Percentiles rank a stretch among this genome's conserved stretches.
phyloP scores from a whole-genome alignment of 2,888 invertebrate genomes.

The Parnassius smintheus region DNA sequence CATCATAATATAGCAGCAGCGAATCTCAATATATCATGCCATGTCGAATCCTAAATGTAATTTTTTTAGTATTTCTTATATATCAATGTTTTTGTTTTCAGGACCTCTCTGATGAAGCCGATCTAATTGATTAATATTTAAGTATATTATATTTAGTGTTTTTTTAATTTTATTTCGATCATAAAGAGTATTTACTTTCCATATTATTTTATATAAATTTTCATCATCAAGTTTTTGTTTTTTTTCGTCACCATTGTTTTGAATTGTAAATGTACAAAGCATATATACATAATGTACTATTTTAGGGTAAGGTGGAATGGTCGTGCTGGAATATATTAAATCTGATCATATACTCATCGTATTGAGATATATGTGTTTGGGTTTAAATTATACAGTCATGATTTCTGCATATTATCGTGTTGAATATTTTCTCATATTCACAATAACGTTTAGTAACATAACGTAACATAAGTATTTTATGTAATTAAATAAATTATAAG shows the following conservation, averaged over 20 bases:
- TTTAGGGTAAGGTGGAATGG: neutral
- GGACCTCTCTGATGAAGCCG: slow-evolving; percentile 73
- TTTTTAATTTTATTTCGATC: slow-evolving; percentile 46
- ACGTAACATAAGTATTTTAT: too few species aligned
- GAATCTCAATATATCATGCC: neutral
- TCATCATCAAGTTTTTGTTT: slow-evolving; percentile 26
- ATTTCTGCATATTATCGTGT: too few species aligned
- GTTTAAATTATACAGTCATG: too few species aligned
- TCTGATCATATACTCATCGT: neutral
- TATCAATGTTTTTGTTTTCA: slow-evolving; percentile 43
- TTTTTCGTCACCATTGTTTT: slow-evolving; percentile 23
- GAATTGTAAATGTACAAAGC: neutral
- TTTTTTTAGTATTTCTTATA: neutral
- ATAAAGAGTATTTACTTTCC: slow-evolving; percentile 57
- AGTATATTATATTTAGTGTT: slow-evolving; percentile 49
- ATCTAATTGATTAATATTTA: slow-evolving; percentile 54
- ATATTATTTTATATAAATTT: slow-evolving; percentile 64
- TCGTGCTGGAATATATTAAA: neutral
- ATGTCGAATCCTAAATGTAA: neutral
- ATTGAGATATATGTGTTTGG: too few species aligned
- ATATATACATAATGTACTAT: neutral
- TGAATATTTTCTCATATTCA: too few species aligned
- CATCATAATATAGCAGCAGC: too few species aligned
- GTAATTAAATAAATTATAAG: too few species aligned
- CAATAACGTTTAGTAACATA: too few species aligned